Evolutionary conservation across 2,888 invertebrate species (phyloP).

Genomic region (Eilema caniola): DNA sequence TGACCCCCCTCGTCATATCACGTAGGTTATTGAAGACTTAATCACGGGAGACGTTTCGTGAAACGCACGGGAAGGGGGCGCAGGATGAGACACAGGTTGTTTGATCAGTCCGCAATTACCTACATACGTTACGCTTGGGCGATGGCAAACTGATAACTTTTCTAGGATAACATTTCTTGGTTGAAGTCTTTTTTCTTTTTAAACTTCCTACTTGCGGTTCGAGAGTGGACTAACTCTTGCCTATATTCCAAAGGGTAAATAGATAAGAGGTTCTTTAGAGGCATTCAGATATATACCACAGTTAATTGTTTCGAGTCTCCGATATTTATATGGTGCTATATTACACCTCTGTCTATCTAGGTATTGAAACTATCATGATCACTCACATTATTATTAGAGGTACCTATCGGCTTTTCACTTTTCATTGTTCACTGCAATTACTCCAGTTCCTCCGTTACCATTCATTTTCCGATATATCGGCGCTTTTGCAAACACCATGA

Average conservation of each 20-base stretch:
- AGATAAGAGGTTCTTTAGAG: too few relatives aligned
- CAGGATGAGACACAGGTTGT: conserved; percentile 64
- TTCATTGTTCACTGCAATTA: too few relatives aligned
- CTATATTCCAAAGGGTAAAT: background rate
- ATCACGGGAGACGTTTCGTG: conserved; percentile 80
- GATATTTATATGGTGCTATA: too few relatives aligned
- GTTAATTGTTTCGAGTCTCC: too few relatives aligned
- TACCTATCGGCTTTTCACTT: too few relatives aligned
- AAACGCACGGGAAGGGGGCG: conserved; percentile 57
- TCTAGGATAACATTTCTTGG: conserved; percentile 31
- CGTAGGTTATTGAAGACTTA: conserved; percentile 85
- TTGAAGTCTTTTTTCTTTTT: background rate
- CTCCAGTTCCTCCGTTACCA: too few relatives aligned
- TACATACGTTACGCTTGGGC: conserved; percentile 54
- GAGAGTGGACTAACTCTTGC: background rate
- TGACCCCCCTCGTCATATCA: conserved; percentile 84
- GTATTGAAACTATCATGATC: too few relatives aligned
- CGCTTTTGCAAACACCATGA: too few relatives aligned
- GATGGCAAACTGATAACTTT: conserved; percentile 59
- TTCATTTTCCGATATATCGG: too few relatives aligned
- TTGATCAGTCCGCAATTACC: conserved; percentile 78
- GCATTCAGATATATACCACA: too few relatives aligned
- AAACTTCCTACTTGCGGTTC: background rate
- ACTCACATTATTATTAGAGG: too few relatives aligned
- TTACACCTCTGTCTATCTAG: too few relatives aligned